phyloP scores from a whole-genome alignment of 2,113 vertebrate species.

The Onychostoma macrolepis region DNA sequence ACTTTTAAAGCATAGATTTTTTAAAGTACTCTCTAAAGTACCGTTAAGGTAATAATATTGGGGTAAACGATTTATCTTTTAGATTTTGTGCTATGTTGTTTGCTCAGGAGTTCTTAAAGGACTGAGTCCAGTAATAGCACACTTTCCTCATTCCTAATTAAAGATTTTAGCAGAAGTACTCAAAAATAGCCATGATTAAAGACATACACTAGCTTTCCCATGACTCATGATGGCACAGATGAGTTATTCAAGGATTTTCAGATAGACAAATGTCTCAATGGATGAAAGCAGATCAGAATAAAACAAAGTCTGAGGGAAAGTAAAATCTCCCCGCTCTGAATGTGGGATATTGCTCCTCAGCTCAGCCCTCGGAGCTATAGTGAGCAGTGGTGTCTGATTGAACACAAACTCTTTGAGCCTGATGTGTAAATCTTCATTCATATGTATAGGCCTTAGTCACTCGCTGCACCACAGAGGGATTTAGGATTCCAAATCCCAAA shows the following conservation, averaged over 20 bases:
- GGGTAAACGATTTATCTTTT: too few relatives aligned
- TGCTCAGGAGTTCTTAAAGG: not conserved
- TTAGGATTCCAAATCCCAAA: constrained; percentile 68
- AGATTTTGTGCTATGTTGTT: not conserved
- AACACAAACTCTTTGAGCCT: constrained; percentile 69
- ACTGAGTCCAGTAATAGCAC: not conserved
- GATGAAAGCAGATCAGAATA: constrained; percentile 16
- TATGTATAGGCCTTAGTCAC: constrained; percentile 72
- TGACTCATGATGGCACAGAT: not conserved
- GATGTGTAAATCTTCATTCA: constrained; percentile 75
- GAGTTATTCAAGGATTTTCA: not conserved
- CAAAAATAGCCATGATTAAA: not conserved
- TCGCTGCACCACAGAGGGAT: constrained; percentile 70
- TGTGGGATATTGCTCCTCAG: constrained; percentile 67
- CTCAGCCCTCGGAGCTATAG: constrained; percentile 69
- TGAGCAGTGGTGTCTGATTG: constrained; percentile 71
- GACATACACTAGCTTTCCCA: not conserved
- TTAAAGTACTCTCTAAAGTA: too few relatives aligned
- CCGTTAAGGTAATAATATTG: too few relatives aligned
- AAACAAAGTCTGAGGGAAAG: constrained; percentile 14
- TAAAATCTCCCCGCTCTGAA: not conserved
- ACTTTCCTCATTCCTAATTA: too few relatives aligned
- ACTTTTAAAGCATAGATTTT: too few relatives aligned
- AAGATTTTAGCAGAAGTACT: not conserved
- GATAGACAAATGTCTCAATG: constrained; percentile 8